Percentiles rank a stretch among this genome's conserved stretches.
Conservation (phyloP, 2,113 vertebrate species). For the Perca schrenkii region DNA sequence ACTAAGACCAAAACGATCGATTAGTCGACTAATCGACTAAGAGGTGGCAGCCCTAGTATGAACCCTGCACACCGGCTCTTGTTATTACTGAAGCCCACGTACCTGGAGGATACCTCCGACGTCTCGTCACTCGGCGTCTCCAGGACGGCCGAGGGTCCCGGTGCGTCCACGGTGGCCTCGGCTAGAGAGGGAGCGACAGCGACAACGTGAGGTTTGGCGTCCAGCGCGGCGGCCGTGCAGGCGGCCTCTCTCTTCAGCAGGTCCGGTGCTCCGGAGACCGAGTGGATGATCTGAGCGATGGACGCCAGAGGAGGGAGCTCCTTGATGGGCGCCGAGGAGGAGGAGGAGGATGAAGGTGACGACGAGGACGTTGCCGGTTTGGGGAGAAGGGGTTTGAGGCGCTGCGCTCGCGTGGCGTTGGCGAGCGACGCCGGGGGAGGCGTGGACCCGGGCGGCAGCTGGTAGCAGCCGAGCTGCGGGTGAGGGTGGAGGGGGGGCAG, state of each 20-base stretch:
- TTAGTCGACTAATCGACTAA: too few relatives aligned
- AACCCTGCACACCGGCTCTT: too few relatives aligned
- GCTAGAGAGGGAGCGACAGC: neutral
- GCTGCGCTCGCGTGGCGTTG: slow-evolving; percentile 82
- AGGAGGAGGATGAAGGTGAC: slow-evolving; percentile 59
- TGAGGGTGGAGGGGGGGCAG: slow-evolving; percentile 65
- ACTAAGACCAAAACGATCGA: too few relatives aligned
- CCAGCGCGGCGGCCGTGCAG: neutral
- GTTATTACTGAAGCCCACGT: slow-evolving; percentile 38
- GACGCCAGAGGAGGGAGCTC: slow-evolving; percentile 95
- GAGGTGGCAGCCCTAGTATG: too few relatives aligned
- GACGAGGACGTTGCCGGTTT: slow-evolving; percentile 85
- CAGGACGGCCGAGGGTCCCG: neutral
- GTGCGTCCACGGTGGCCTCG: neutral
- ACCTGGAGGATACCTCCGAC: slow-evolving; percentile 47
- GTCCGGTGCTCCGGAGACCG: slow-evolving; percentile 91
- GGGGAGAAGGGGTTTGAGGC: slow-evolving; percentile 95
- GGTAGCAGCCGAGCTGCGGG: slow-evolving; percentile 84
- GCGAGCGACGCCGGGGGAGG: slow-evolving; percentile 77
- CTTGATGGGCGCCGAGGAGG: slow-evolving; percentile 77
- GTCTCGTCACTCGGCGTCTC: slow-evolving; percentile 32
- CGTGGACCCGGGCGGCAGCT: slow-evolving; percentile 85
- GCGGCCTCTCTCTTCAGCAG: slow-evolving; percentile 88
- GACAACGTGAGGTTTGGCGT: slow-evolving; percentile 6
- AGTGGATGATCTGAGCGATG: slow-evolving; percentile 98